These are phyloP conservation scores for Hafferia zeledoni DNA, from an alignment of 2,797 vertebrate species.

Conservation along the genomic window DNA sequence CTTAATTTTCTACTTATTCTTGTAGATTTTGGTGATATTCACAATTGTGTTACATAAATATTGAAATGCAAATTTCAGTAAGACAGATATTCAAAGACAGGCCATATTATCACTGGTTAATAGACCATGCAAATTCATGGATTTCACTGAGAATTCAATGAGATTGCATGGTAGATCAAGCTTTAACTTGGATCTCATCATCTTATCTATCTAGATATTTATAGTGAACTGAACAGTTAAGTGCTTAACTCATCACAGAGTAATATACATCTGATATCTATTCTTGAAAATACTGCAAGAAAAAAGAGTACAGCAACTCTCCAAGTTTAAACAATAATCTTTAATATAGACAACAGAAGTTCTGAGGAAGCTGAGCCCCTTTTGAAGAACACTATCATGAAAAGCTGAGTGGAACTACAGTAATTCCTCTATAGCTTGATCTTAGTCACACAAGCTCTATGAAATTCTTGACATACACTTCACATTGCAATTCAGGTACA, in stretches of 20 bases:
- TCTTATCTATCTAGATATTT: slow-evolving; percentile 3
- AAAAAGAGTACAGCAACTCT: not conserved
- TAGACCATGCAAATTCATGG: not conserved
- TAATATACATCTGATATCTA: not conserved
- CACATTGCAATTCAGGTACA: not conserved
- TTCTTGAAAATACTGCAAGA: not conserved
- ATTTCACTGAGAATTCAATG: not conserved
- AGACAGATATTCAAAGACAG: slow-evolving; percentile 5
- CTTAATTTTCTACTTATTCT: not conserved
- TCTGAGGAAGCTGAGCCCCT: not conserved
- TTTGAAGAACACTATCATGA: not conserved
- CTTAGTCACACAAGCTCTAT: not conserved
- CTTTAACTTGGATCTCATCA: not conserved
- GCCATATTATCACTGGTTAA: not conserved
- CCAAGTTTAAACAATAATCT: not conserved
- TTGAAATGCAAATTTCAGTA: not conserved
- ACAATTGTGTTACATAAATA: not conserved
- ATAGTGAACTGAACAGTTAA: not conserved
- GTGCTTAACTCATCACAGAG: not conserved
- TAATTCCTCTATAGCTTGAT: not conserved
- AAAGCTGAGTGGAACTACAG: not conserved
- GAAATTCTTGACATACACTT: not conserved
- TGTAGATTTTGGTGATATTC: not conserved
- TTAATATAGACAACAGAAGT: not conserved
- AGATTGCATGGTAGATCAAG: not conserved